Conservation (phyloP, 1,140 invertebrate species). For the Zaprionus africanus region DNA sequence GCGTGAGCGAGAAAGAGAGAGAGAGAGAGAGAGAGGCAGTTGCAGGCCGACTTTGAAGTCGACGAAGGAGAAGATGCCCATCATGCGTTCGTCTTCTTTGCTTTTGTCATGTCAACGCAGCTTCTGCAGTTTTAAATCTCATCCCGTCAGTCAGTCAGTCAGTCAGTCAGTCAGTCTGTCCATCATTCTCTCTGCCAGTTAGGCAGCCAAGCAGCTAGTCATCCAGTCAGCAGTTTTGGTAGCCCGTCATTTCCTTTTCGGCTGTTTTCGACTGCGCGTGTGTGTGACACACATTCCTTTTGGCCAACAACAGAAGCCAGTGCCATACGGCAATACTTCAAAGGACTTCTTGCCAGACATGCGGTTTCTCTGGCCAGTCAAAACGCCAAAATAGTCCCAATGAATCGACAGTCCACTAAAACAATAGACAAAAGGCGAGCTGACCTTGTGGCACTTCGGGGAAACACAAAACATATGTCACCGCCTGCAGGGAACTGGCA, state of each 20-base stretch:
- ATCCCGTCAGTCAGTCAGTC: conserved; percentile 24
- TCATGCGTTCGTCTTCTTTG: conserved; percentile 18
- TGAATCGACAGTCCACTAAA: conserved; percentile 14
- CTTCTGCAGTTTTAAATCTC: conserved; percentile 39
- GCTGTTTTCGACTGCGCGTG: conserved; percentile 50
- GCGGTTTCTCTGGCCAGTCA: conserved; percentile 24
- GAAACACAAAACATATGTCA: conserved; percentile 28
- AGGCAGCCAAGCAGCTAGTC: conserved; percentile 13
- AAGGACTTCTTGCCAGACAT: conserved; percentile 54
- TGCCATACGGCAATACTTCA: conserved; percentile 67
- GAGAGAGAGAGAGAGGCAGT: conserved; percentile 21
- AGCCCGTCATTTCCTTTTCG: conserved; percentile 71
- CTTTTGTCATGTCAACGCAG: conserved; percentile 53
- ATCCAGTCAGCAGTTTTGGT: conserved; percentile 44
- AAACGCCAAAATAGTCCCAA: conserved; percentile 31
- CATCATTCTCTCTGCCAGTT: conserved; percentile 8
- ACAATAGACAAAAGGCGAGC: conserved; percentile 34
- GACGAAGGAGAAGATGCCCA: conserved; percentile 1
- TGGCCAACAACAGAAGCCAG: conserved; percentile 32
- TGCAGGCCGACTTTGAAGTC: conserved; percentile 73
- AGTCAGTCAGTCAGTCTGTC: neutral
- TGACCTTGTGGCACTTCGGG: conserved; percentile 28
- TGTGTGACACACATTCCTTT: conserved; percentile 71
- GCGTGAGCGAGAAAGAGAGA: conserved; percentile 3
- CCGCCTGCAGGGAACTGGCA: neutral